Percentiles rank a stretch among this genome's conserved stretches.
Conservation (phyloP, 2,113 vertebrate species). For the Mustelus asterias region DNA sequence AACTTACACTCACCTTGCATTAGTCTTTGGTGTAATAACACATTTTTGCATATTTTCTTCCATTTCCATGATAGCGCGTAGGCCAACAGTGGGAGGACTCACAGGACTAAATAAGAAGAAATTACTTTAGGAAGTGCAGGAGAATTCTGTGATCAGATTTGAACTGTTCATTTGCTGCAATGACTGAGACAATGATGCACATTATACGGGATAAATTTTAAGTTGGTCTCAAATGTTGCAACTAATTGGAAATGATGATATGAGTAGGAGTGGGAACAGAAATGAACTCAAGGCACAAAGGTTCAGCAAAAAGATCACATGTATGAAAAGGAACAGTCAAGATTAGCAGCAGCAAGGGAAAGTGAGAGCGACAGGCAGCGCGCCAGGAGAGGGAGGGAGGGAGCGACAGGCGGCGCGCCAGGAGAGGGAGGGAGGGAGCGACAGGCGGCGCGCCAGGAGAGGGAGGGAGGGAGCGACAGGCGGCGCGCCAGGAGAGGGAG, state of each 20-base stretch:
- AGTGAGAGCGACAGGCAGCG: no score
- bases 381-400: background rate
- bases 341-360: background rate
- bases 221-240: background rate
- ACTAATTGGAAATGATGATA: background rate
- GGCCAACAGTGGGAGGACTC: conserved; percentile 76
- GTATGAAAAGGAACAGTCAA: background rate
- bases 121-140: background rate
- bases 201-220: conserved; percentile 41
- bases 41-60: conserved; percentile 77
- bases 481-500: no score
- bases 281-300: background rate
- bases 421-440: no score
- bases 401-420: no score
- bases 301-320: background rate
- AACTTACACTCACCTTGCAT: conserved; percentile 37
- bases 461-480: background rate
- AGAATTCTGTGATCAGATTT: background rate
- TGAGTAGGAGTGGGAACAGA: conserved; percentile 36
- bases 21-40: conserved; percentile 72
- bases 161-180: conserved; percentile 39
- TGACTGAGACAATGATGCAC: conserved; percentile 39
- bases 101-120: conserved; percentile 57
- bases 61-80: conserved; percentile 92
- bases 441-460: no score